Percentiles rank a stretch among this genome's conserved stretches.
These are phyloP conservation scores for Marmota monax DNA, from an alignment of 2,113 vertebrate genomes.

Conservation along the genomic window DNA sequence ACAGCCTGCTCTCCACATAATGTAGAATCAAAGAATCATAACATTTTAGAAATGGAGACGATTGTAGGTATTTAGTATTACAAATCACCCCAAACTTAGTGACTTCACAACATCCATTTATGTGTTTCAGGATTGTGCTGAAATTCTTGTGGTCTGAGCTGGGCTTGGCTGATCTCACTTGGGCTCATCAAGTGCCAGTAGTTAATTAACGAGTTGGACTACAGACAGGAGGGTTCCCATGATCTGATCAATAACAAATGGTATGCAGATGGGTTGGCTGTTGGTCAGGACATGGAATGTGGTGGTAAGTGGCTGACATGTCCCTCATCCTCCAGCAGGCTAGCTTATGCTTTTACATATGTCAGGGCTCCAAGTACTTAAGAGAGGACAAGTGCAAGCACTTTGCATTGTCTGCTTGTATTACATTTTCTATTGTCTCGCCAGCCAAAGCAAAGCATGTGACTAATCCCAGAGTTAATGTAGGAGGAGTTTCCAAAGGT, in stretches of 20 bases:
- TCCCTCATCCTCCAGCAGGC: not conserved
- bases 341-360: not conserved
- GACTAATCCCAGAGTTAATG: not conserved
- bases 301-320: not conserved
- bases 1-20: not conserved
- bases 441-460: not conserved
- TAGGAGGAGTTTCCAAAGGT: not conserved
- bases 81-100: not conserved
- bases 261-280: not conserved
- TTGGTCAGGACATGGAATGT: not conserved
- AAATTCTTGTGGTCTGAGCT: not conserved
- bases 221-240: not conserved
- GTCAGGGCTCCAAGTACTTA: not conserved
- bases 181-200: not conserved
- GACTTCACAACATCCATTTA: not conserved
- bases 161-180: not conserved
- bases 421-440: not conserved
- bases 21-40: not conserved
- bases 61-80: not conserved
- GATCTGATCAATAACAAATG: not conserved
- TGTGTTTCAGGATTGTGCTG: not conserved
- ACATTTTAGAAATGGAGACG: not conserved
- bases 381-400: not conserved
- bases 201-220: not conserved
- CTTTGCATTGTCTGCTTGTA: not conserved